Evolutionary conservation across 1,140 invertebrate species (phyloP).

Genomic region (Drosophila insularis): DNA sequence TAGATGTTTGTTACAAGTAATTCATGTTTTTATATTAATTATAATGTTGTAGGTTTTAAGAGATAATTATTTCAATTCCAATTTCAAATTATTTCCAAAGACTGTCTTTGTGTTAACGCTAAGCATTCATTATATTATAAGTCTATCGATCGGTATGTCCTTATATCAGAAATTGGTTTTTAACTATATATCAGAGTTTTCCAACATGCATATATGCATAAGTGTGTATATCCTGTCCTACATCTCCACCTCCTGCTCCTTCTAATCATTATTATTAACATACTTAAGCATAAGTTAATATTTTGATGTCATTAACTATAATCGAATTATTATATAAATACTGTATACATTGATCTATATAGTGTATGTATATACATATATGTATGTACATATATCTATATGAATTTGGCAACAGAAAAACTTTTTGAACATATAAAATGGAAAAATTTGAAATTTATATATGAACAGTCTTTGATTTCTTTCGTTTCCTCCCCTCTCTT

Average conservation of each 20-base stretch:
- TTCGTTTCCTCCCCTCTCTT: slow-evolving; percentile 25
- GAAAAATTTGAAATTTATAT: slow-evolving; percentile 61
- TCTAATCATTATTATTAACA: slow-evolving; percentile 18
- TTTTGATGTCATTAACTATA: slow-evolving; percentile 57
- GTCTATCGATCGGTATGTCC: background rate
- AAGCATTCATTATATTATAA: slow-evolving; percentile 30
- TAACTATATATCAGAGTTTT: background rate
- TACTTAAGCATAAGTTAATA: slow-evolving; percentile 65
- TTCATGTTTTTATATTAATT: slow-evolving; percentile 32
- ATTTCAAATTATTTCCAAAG: slow-evolving; percentile 66
- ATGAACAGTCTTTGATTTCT: background rate
- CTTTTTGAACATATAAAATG: slow-evolving; percentile 75
- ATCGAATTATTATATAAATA: slow-evolving; percentile 41
- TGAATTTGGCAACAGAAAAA: slow-evolving; percentile 63
- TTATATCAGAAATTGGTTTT: slow-evolving; percentile 3
- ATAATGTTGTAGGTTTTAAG: slow-evolving; percentile 47
- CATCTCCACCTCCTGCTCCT: background rate
- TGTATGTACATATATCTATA: slow-evolving; percentile 61
- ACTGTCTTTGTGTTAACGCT: slow-evolving; percentile 75
- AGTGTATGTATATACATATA: no score
- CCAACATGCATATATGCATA: background rate
- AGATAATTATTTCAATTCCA: slow-evolving; percentile 52
- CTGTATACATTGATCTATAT: slow-evolving; percentile 38
- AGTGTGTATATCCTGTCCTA: background rate
- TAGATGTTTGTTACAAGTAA: slow-evolving; percentile 2